Evolutionary conservation across 2,113 vertebrate species (phyloP), one percentile per base, ranked within the genome.

Genomic region (Chaetodon auriga): DNA sequence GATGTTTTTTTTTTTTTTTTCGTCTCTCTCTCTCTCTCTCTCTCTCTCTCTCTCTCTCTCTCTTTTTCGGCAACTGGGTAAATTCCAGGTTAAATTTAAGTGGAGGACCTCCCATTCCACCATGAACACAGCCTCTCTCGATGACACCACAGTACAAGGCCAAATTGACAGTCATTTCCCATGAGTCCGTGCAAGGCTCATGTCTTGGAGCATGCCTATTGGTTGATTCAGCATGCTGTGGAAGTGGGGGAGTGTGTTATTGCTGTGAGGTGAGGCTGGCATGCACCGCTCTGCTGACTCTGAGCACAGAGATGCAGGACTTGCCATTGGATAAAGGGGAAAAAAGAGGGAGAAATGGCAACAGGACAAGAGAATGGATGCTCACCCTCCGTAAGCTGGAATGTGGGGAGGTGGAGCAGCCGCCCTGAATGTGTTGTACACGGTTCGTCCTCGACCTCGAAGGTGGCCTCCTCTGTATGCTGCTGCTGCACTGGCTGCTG

Each of bases 361-460:
- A 19, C 8, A 64, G 25, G 12, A 60, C 6, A 7, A 45, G 46
- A 35, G 14, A 4, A 49, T 48, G 25, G 45, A 49, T 71, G 90
- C 97, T 97, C 95, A 99, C 98, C 97, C 97, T 95, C 97, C 97
- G 0, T 99, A 99, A 80, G 97, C 96, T 65, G 97, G 98, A 89
- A 99, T 98, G 1, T 98, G 96, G 71, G 97, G 97, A 0, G 97
- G 97, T 16, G 98, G 98, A 0, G 97, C 97, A 0, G 97, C 97
- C 2, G 97, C 97, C 58, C 98, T 95, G 85, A 99, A 98, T 7
- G 97, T 97, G 93, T 99, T 99, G 95, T 98, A 99, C 75, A 99
- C 97, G 0, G 97, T 97, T 88, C 97, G 96, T 57, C 98, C 98
- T 83, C 97, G 95, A 85, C 98, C 98, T 91, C 98, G 92, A 94